Base-by-base conservation (phyloP, 1,140 invertebrate genomes). In the Atta cephalotes region DNA sequence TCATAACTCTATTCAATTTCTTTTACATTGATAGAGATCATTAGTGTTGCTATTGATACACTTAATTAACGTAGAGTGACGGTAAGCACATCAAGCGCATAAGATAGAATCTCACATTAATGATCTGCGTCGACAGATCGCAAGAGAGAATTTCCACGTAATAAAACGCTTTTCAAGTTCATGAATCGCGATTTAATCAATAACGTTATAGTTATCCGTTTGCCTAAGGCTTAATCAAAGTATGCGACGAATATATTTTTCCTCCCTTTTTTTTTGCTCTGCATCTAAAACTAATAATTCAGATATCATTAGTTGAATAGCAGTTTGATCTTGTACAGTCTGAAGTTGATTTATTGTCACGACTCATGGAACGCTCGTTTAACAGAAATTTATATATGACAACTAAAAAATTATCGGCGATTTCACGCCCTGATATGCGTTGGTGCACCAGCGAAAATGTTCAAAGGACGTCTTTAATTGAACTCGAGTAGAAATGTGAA, bases 131-230 rank as follows among this genome's bases (percentile, higher is more conserved):
- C 88, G 85, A 90, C 86, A 91, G 89, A 90, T 88, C 84, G 85
- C 60, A 62, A 63, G 84, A 79, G 66, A 70, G 51, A 66, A 35
- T 63, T 68, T 62, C 51, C 66, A 35, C 35, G 76, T 28, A 45
- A 79, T 63, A 71, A 85, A 87, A 84, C 79, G 74, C 87, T 88
- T 77, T 86, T 89, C 84, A 82, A 56, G 53, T 51, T 56, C 28
- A 79, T 77, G 85, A 89, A 85, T 84, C 84, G 81, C 71, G 89
- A 91, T 90, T 74, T 90, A 88, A 92, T 92, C 90, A 77, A 80
- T 86, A 87, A 91, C 88, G 82, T 89, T 91, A 89, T 92, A 91
- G 91, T 91, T 91, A 89, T 91, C 86, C 78, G 88, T 74, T 62
- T 71, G 86, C 81, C 66, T 65, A 53, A 25, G 70, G 58, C 78